phyloP scores from a whole-genome alignment of 2,888 invertebrate species.

The Cephus rjabovi region DNA sequence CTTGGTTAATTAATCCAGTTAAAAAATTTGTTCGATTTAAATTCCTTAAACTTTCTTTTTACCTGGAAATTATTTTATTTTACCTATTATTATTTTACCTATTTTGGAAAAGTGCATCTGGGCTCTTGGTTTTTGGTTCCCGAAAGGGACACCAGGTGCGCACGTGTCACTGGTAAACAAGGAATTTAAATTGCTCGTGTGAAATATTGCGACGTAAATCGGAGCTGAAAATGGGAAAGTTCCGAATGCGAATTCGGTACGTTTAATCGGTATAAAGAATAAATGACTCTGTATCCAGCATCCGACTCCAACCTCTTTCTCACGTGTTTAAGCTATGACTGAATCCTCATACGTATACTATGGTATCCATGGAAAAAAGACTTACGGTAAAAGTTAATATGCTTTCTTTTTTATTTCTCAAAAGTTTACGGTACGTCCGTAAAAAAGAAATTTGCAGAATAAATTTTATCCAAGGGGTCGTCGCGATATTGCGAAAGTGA shows the following conservation, averaged over 20 bases:
- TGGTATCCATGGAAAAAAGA: too few relatives aligned
- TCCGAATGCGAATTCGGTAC: background rate
- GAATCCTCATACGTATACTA: too few relatives aligned
- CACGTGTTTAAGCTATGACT: too few relatives aligned
- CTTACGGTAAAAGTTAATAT: too few relatives aligned
- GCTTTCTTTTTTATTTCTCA: background rate
- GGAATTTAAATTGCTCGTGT: conserved; percentile 40
- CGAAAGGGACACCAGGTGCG: conserved; percentile 39
- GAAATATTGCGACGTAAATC: conserved; percentile 33
- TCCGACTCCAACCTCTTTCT: background rate
- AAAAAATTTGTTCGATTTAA: background rate
- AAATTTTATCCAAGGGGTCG: background rate
- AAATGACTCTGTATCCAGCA: background rate
- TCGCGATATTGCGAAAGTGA: conserved; percentile 3
- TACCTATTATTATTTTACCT: too few relatives aligned
- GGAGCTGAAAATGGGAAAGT: conserved; percentile 1
- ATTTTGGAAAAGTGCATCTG: conserved; percentile 28
- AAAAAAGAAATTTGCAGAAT: background rate
- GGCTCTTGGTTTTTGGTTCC: conserved; percentile 29
- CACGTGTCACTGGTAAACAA: conserved; percentile 34
- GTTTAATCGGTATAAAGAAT: background rate
- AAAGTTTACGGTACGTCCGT: background rate
- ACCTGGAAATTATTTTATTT: too few relatives aligned
- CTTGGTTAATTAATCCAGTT: background rate
- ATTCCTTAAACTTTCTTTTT: background rate